Evolutionary conservation across 2,888 invertebrate species (phyloP).

Genomic region (Nymphalis polychloros): DNA sequence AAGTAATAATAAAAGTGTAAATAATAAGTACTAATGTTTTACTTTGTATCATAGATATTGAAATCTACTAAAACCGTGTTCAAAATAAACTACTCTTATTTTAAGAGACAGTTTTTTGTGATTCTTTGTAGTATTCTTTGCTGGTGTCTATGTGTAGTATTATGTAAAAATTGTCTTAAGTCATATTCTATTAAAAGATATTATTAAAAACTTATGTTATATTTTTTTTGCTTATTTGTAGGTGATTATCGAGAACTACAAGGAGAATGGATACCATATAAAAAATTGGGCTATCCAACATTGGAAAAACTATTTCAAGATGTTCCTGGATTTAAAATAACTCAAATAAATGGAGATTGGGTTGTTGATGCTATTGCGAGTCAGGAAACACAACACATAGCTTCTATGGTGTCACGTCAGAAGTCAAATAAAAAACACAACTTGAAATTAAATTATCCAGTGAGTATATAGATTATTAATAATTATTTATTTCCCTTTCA

Average conservation of each 20-base stretch:
- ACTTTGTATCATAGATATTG: no score
- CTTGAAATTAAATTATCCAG: conserved; percentile 59
- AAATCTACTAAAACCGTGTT: no score
- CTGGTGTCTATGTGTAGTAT: no score
- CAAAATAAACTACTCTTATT: no score
- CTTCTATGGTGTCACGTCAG: conserved; percentile 75
- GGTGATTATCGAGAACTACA: conserved; percentile 84
- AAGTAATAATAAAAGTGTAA: no score
- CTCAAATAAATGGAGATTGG: conserved; percentile 77
- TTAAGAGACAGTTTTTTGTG: no score
- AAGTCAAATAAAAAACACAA: conserved; percentile 68
- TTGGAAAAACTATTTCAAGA: conserved; percentile 83
- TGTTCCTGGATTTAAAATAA: conserved; percentile 80
- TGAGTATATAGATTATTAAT: conserved; percentile 40
- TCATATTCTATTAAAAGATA: no score
- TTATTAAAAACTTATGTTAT: neutral
- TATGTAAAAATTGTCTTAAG: no score
- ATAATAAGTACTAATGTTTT: no score
- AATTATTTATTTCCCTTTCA: neutral
- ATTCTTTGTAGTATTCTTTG: no score
- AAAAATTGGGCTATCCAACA: conserved; percentile 80
- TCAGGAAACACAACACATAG: conserved; percentile 83
- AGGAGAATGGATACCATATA: conserved; percentile 84
- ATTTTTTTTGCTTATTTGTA: conserved; percentile 43
- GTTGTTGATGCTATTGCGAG: conserved; percentile 81